phyloP scores from a whole-genome alignment of 2,797 vertebrate genomes.

The Morus bassanus region DNA sequence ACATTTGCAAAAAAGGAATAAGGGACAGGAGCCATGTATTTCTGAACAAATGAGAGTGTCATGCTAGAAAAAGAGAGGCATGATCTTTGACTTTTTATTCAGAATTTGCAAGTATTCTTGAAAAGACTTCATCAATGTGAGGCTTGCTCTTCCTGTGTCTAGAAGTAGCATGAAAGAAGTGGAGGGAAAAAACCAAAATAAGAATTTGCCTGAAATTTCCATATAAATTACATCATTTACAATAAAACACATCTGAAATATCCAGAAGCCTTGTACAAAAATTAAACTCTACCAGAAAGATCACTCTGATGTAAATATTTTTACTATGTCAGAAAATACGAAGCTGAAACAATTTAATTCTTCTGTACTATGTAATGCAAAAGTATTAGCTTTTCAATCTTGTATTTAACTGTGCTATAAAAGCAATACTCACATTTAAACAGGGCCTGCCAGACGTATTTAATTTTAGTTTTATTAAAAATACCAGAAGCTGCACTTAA shows the following conservation, averaged over 20 bases:
- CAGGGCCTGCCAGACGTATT: neutral
- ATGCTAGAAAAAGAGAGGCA: neutral
- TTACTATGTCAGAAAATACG: neutral
- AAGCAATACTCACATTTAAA: slow-evolving; percentile 6
- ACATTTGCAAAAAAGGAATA: neutral
- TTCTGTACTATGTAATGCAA: neutral
- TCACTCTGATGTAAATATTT: neutral
- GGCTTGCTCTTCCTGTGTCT: neutral
- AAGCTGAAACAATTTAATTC: neutral
- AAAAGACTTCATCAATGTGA: neutral
- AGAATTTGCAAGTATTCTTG: neutral
- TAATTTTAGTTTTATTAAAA: slow-evolving; percentile 29
- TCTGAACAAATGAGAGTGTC: neutral
- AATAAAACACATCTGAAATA: neutral
- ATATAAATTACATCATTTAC: neutral
- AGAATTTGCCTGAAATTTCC: neutral
- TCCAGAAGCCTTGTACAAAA: neutral
- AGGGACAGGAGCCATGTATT: neutral
- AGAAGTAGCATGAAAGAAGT: neutral
- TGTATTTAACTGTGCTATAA: neutral
- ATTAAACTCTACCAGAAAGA: neutral
- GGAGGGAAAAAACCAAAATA: neutral
- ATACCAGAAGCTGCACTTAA: slow-evolving; percentile 9
- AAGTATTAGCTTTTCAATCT: neutral
- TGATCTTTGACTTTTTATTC: neutral